Conservation (phyloP, 1,140 invertebrate genomes). For the Vollenhovia emeryi region DNA sequence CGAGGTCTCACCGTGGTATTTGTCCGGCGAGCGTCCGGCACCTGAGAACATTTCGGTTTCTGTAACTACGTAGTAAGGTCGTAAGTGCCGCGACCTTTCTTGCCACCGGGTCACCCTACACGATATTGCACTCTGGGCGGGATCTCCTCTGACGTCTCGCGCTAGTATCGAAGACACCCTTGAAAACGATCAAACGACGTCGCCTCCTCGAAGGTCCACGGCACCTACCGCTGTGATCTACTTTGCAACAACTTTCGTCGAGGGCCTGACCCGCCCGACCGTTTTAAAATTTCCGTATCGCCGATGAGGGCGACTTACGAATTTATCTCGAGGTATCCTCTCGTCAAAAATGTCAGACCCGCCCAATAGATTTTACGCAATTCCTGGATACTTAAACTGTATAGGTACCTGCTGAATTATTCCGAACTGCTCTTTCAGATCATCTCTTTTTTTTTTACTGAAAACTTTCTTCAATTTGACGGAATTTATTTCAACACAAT, state of each 20-base stretch:
- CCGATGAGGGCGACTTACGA: background rate
- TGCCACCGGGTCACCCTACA: slow-evolving; percentile 37
- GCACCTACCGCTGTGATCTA: slow-evolving; percentile 16
- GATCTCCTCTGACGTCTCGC: slow-evolving; percentile 24
- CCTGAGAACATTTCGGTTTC: slow-evolving; percentile 59
- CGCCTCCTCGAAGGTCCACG: background rate
- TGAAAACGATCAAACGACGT: slow-evolving; percentile 29
- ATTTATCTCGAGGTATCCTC: background rate
- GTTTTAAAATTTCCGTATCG: background rate
- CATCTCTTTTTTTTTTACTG: too few species aligned
- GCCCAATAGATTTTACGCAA: background rate
- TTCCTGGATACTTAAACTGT: background rate
- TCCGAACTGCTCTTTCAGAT: too few species aligned
- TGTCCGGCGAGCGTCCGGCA: slow-evolving; percentile 45
- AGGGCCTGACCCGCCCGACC: background rate
- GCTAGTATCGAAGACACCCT: slow-evolving; percentile 33
- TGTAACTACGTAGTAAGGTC: slow-evolving; percentile 56
- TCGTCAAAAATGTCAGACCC: background rate
- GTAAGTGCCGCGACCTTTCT: slow-evolving; percentile 51
- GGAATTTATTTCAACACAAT: background rate
- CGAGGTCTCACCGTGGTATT: slow-evolving; percentile 45
- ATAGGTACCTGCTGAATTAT: too few species aligned
- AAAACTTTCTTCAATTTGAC: background rate
- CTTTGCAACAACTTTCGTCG: slow-evolving; percentile 3
- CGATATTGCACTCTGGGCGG: slow-evolving; percentile 48